These are phyloP conservation scores for Pocota personata DNA, from an alignment of 2,888 invertebrate genomes.

Conservation along the genomic window DNA sequence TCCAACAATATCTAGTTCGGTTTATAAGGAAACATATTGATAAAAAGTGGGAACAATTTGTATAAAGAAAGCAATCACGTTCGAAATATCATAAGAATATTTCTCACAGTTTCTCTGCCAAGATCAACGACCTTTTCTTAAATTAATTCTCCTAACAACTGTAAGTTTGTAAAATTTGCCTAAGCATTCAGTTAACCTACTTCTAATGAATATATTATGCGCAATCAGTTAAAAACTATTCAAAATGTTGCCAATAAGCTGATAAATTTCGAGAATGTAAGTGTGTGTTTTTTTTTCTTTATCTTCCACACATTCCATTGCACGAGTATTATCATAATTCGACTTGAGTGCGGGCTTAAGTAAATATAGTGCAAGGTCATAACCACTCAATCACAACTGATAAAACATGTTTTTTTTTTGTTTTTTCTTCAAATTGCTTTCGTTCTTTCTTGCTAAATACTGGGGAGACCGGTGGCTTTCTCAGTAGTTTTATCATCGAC, in stretches of 20 bases:
- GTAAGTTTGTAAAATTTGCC: background rate
- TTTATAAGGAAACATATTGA: no score
- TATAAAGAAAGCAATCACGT: background rate
- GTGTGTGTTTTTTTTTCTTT: background rate
- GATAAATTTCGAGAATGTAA: background rate
- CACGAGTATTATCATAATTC: conserved; percentile 42
- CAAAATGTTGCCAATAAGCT: background rate
- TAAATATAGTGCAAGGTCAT: conserved; percentile 59
- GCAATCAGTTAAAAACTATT: background rate
- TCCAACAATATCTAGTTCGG: background rate
- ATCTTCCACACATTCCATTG: conserved; percentile 13
- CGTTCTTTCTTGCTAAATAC: conserved; percentile 14
- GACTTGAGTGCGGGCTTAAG: conserved; percentile 19
- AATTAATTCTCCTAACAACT: background rate
- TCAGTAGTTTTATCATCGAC: conserved; percentile 9
- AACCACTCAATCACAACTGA: conserved; percentile 25
- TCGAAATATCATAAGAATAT: background rate
- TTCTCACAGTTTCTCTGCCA: background rate
- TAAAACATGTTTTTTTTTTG: conserved; percentile 32
- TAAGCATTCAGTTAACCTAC: background rate
- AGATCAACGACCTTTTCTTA: background rate
- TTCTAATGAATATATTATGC: conserved; percentile 4
- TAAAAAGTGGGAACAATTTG: background rate
- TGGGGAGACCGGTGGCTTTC: background rate
- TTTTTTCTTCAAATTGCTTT: background rate